phyloP scores from a whole-genome alignment of 1,140 invertebrate genomes.

The Drosophila carrolli region DNA sequence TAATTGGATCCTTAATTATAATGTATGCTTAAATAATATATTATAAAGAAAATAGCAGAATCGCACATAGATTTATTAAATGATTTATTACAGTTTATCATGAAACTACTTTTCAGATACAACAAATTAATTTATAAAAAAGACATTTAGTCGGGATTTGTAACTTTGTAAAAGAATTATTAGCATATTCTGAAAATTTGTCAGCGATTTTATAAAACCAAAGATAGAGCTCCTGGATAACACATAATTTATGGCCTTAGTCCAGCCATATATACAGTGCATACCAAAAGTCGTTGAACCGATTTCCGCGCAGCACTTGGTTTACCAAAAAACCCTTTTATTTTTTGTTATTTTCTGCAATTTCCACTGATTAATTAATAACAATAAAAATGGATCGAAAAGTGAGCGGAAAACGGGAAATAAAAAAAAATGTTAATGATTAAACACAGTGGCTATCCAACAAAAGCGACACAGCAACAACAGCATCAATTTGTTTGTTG shows the following conservation, averaged over 20 bases:
- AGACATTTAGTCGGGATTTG: neutral
- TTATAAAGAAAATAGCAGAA: neutral
- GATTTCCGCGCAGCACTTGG: slow-evolving; percentile 18
- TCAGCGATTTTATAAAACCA: slow-evolving; percentile 12
- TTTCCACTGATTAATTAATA: slow-evolving; percentile 81
- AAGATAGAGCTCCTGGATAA: slow-evolving; percentile 28
- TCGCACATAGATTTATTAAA: neutral
- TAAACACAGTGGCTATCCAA: slow-evolving; percentile 62
- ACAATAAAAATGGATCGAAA: slow-evolving; percentile 69
- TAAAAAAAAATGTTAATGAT: slow-evolving; percentile 59
- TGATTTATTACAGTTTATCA: slow-evolving; percentile 1
- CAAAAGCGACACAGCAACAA: slow-evolving; percentile 48
- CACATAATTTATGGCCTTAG: slow-evolving; percentile 25
- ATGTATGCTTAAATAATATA: neutral
- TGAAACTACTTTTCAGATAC: neutral
- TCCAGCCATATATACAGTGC: slow-evolving; percentile 22
- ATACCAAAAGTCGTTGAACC: slow-evolving; percentile 35
- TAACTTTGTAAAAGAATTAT: slow-evolving; percentile 4
- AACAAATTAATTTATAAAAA: neutral
- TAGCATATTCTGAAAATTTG: slow-evolving; percentile 23
- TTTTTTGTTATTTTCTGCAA: slow-evolving; percentile 45
- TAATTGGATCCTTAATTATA: no score
- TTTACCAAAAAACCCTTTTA: slow-evolving; percentile 28
- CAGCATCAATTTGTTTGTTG: slow-evolving; percentile 59
- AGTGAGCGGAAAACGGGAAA: slow-evolving; percentile 6